Base-by-base conservation (phyloP, 1,140 invertebrate species). In the Drosophila teissieri region DNA sequence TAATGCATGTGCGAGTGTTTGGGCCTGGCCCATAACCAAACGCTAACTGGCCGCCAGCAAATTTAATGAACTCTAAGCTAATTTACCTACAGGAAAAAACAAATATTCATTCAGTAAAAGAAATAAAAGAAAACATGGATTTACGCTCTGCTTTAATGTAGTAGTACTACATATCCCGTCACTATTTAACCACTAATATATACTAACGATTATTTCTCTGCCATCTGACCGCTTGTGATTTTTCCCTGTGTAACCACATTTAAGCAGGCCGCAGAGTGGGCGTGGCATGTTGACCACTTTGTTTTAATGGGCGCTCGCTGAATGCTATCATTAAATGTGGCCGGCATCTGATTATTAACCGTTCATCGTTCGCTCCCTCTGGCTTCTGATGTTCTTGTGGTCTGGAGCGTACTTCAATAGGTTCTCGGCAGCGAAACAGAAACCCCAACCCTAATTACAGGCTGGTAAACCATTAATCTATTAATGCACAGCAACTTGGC, bases 331-430 rank as follows among this genome's bases (percentile, higher is more conserved):
- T 86, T 86, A 86, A 86, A 83, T 86, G 79, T 79, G 36, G 42
- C 53, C 75, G 70, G 79, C 84, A 83, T 88, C 84, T 83, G 61
- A 82, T 86, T 89, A 86, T 86, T 89, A 86, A 76, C 64, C 65
- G 62, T 22, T 60, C 46, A 56, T 72, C 51, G 67, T 51, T 12
- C 49, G 10, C 11, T 24, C 19, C 36, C 19, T 24, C 36, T n/a
- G 58, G 17, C 52, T 45, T 27, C 44, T 46, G 15, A 45, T 52
- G 45, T 61, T 62, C 17, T 40, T 54, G 69, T 19, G 68, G 69
- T 49, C 40, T 45, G 24, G 10, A 17, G 48, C 49, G 12, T 44
- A 65, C 62, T 52, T 68, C 46, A 67, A 37, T 36, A 67, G 36
- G 60, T 60, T 34, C 60, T 52, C 48, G 4, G 27, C 1, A 2